These are phyloP conservation scores for Kradibia gibbosae DNA, from an alignment of 1,140 invertebrate species.

Conservation along the genomic window DNA sequence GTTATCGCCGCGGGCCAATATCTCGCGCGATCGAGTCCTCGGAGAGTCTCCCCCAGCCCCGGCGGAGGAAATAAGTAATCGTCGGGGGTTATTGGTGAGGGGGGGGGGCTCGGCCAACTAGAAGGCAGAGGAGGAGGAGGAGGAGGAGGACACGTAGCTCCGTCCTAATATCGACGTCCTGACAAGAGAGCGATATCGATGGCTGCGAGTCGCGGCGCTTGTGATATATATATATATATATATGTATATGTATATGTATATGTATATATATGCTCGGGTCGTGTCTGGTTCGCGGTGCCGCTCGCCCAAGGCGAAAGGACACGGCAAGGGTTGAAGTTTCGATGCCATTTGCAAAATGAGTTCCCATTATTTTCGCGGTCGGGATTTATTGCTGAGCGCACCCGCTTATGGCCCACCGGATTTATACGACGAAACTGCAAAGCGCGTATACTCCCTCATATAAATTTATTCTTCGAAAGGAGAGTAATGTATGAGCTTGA, in stretches of 20 bases:
- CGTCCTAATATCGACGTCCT: slow-evolving; percentile 21
- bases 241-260: no score
- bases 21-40: slow-evolving; percentile 53
- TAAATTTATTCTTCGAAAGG: slow-evolving; percentile 57
- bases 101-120: no score
- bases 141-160: no score
- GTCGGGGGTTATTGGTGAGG: no score
- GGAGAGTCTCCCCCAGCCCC: slow-evolving; percentile 13
- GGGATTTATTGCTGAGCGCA: slow-evolving; percentile 68
- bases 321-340: slow-evolving; percentile 61
- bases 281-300: neutral
- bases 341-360: slow-evolving; percentile 71
- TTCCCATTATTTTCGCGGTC: slow-evolving; percentile 67
- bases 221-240: no score
- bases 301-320: neutral
- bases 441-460: slow-evolving; percentile 66
- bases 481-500: slow-evolving; percentile 44
- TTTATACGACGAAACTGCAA: slow-evolving; percentile 69
- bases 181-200: slow-evolving; percentile 55
- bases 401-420: slow-evolving; percentile 66
- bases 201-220: slow-evolving; percentile 56
- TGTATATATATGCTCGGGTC: slow-evolving; percentile 35
- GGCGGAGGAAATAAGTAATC: slow-evolving; percentile 56
- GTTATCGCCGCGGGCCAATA: slow-evolving; percentile 56
- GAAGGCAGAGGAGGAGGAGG: no score